Percentiles rank a stretch among this genome's conserved stretches.
phyloP scores from a whole-genome alignment of 2,113 vertebrate species.

The Phaethon lepturus region DNA sequence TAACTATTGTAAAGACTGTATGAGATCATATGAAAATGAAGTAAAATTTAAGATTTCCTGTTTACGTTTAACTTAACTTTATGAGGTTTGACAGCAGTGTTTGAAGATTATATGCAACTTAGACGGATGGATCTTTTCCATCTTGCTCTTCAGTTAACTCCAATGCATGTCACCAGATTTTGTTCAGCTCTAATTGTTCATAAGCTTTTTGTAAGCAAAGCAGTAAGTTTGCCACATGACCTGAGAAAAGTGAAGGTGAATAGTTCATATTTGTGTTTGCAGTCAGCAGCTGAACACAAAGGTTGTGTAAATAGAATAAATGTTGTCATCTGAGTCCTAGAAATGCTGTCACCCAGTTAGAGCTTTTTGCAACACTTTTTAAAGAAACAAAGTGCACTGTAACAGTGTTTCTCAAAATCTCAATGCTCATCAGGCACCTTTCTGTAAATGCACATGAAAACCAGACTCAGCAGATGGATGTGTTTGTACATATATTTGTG shows the following conservation, averaged over 20 bases:
- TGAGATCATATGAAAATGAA: neutral
- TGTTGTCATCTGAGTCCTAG: slow-evolving; percentile 19
- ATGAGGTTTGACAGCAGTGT: neutral
- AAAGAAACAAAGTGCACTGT: neutral
- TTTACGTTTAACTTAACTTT: neutral
- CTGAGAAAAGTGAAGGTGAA: slow-evolving; percentile 27
- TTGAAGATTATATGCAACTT: neutral
- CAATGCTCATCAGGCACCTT: neutral
- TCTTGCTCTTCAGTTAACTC: neutral
- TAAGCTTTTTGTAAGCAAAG: neutral
- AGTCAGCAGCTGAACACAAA: slow-evolving; percentile 36
- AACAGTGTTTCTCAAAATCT: neutral
- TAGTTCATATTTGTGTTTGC: neutral
- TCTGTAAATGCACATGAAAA: neutral
- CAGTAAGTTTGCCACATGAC: neutral
- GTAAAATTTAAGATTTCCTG: neutral
- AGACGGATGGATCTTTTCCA: neutral
- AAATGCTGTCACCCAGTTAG: neutral
- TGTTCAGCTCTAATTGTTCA: neutral
- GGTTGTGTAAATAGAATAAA: slow-evolving; percentile 40
- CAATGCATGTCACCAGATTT: neutral
- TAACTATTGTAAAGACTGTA: neutral
- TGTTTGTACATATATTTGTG: neutral
- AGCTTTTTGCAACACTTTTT: neutral
- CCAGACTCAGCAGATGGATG: neutral